Evolutionary conservation across 2,113 vertebrate species (phyloP).

Genomic region (Gallinago media): DNA sequence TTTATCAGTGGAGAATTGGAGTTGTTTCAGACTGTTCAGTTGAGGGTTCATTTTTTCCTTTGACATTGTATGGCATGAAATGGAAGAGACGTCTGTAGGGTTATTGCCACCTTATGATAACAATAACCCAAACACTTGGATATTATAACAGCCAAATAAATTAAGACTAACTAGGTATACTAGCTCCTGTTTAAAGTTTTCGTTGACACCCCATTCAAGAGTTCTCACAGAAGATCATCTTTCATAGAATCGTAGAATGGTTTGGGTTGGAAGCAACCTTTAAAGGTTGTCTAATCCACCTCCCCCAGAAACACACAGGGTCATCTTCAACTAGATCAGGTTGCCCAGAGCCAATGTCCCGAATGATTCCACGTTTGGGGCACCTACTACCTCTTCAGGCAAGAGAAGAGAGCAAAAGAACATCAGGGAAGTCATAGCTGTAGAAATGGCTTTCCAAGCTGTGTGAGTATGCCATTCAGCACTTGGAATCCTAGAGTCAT

Average conservation of each 20-base stretch:
- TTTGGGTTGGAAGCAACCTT: not conserved
- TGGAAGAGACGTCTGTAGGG: not conserved
- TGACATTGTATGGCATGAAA: not conserved
- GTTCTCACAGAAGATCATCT: not conserved
- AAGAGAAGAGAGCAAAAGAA: not conserved
- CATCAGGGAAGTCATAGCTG: not conserved
- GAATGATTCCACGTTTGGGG: not conserved
- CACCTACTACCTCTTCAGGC: not conserved
- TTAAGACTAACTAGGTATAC: not conserved
- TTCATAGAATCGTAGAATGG: not conserved
- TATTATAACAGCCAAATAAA: not conserved
- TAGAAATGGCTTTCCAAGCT: not conserved
- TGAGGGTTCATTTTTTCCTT: not conserved
- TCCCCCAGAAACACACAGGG: not conserved
- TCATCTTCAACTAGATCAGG: not conserved
- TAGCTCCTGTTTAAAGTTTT: not conserved
- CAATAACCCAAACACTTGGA: not conserved
- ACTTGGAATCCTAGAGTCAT: not conserved
- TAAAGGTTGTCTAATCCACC: not conserved
- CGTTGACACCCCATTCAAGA: not conserved
- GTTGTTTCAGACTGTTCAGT: not conserved
- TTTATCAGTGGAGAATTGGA: not conserved
- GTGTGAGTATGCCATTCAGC: accelerated
- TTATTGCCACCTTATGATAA: not conserved
- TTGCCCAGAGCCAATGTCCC: not conserved